Percentiles rank a stretch among this genome's conserved stretches.
These are phyloP conservation scores for Armadillidium nasatum DNA, from an alignment of 1,140 invertebrate genomes.

Conservation along the genomic window DNA sequence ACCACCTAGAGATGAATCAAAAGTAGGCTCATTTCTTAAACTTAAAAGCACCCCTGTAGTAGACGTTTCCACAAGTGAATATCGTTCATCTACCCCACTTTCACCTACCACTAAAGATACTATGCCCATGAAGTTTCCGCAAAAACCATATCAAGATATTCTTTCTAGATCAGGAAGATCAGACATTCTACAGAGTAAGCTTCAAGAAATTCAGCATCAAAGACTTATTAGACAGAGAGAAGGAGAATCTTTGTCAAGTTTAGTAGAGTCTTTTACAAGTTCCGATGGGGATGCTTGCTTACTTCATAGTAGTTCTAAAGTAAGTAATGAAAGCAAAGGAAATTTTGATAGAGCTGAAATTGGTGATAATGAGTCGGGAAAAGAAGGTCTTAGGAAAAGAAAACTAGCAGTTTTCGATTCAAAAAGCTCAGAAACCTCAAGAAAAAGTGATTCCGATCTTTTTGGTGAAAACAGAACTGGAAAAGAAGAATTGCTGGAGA, in stretches of 20 bases:
- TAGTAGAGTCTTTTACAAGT: conserved; percentile 16
- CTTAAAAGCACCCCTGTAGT: not conserved
- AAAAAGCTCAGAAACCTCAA: conserved; percentile 20
- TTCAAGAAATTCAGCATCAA: conserved; percentile 35
- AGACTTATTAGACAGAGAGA: conserved; percentile 30
- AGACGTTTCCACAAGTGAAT: not conserved
- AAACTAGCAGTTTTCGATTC: conserved; percentile 36
- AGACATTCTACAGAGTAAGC: conserved; percentile 30
- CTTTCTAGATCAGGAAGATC: conserved; percentile 28
- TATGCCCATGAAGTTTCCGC: conserved; percentile 31
- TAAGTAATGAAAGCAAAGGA: not conserved
- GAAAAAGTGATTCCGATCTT: conserved; percentile 29
- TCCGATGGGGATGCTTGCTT: conserved; percentile 1
- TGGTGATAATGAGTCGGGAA: not conserved
- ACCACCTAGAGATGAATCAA: not conserved
- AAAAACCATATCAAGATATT: conserved; percentile 34
- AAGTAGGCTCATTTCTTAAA: not conserved
- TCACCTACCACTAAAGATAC: conserved; percentile 34
- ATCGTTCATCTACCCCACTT: conserved; percentile 18
- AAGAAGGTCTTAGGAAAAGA: conserved; percentile 23
- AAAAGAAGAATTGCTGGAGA: conserved; percentile 26
- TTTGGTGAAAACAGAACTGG: conserved; percentile 22
- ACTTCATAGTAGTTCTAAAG: conserved; percentile 11
- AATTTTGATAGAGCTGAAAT: not conserved
- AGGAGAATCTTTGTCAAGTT: conserved; percentile 4